Base-by-base conservation (phyloP, 2,888 invertebrate genomes). In the Mesorhabditis spiculigera region DNA sequence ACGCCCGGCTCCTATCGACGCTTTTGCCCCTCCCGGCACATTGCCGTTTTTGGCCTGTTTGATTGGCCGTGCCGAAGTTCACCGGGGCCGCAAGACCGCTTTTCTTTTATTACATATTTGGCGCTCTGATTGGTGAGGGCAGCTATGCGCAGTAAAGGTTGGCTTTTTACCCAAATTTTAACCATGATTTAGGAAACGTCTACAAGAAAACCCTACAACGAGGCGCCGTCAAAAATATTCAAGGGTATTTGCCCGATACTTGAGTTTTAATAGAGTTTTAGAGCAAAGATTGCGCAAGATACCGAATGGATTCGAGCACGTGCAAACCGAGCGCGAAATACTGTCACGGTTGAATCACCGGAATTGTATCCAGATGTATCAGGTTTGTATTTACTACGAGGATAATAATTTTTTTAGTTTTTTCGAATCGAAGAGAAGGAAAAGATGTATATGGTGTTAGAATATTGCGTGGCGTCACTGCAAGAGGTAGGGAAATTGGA, bases 131-230 rank as follows among this genome's bases (percentile, higher is more conserved):
- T 68, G 98, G 98, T 0, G 96, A 96, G 87, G 98, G 98, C 68
- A 94, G 95, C 43, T 98, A 98, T 87, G 96, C 96, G 5, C 98
- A 97, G 98, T 98, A 42, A 98, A 98, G 88, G 97, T 97, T 88
- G 3, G 28, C 28, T 28, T 28, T 28, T 28, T 1, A 1, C 1
- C 28, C 28, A 3, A 28, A n/a, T 28, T 28, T 28, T 28, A 28
- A 28, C 0, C 10, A 5, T 16, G 13, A 50, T 72, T 61, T 50
- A 74, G 73, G 85, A 85, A 74, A 79, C 80, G 68, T 85, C 1
- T 76, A 84, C 65, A 70, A 72, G 41, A 62, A 69, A 43, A 78
- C 78, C 10, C 70, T 83, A 45, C 73, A 77, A 86, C 90, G 97
- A 85, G 90, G 93, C 86, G 97, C 98, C 76, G 95, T 96, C 28